Base-by-base conservation (phyloP, 2,888 invertebrate genomes). In the Dorcus parallelipipedus region DNA sequence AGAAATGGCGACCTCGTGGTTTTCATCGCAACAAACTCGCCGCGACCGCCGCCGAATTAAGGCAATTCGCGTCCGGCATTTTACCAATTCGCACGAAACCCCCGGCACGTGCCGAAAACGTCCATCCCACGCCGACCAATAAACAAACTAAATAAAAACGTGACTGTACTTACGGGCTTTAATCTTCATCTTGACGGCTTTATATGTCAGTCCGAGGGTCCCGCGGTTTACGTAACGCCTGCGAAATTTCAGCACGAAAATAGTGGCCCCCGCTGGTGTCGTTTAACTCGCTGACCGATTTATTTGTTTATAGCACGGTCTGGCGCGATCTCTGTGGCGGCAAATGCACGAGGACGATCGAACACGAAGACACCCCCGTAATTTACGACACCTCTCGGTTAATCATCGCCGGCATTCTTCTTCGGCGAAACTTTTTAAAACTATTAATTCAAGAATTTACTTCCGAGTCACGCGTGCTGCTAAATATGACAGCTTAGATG, bases 1-100 rank as follows among this genome's bases (percentile, higher is more conserved):
- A 62, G 60, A 61, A 64, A 59, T 65, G 62, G 62, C 65, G 59
- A 64, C 62, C 64, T 65, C 65, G 65, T 65, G 63, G 60, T 63
- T 52, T 51, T 17, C 58, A 52, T 43, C 50, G 1, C 1, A 14
- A 14, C 14, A 14, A 14, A 14, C 14, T 38, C 45, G 20, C 47
- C 52, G 55, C 39, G 4, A 45, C 54, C 41, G 42, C 54, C 41
- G 42, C 59, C 53, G 50, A 50, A 58, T 50, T 50, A 45, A 51
- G 51, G 47, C 50, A 51, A 56, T 33, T 56, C 45, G 14, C 14
- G 41, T 41, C 14, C 41, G 41, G 14, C 41, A 3, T 41, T 10
- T 41, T 14, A 41, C 41, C 41, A 41, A 41, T 41, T 10, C 41
- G 10, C 3, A 41, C 41, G 10, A 41, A 41, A 10, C n/a, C 41